phyloP scores from a whole-genome alignment of 2,113 vertebrate genomes.

The Gasterosteus nipponicus region DNA sequence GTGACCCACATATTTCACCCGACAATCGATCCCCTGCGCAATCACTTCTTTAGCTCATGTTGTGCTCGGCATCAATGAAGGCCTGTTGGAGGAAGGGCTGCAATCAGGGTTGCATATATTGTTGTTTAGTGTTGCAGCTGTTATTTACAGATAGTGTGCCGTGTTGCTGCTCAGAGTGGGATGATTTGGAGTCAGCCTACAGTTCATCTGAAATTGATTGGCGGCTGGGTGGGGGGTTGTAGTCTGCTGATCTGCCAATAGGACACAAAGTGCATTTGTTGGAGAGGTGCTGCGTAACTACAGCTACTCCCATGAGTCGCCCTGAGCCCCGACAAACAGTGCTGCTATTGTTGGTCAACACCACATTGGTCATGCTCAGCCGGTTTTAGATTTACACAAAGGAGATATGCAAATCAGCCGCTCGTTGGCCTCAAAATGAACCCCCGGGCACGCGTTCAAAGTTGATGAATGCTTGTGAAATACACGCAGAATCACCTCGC shows the following conservation, averaged over 20 bases:
- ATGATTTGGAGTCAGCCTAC: conserved; percentile 20
- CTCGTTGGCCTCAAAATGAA: conserved; percentile 23
- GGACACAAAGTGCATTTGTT: conserved; percentile 16
- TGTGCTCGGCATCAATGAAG: not conserved
- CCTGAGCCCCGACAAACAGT: conserved; percentile 43
- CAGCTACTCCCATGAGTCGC: conserved; percentile 44
- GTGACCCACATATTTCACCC: conserved; percentile 23
- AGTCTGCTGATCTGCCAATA: not conserved
- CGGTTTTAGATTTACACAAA: conserved; percentile 55
- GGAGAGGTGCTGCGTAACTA: conserved; percentile 18
- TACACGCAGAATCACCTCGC: not conserved
- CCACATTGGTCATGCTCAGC: conserved; percentile 55
- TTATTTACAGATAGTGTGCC: not conserved
- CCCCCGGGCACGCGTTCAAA: conserved; percentile 1
- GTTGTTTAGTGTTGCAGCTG: not conserved
- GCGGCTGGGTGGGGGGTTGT: not conserved
- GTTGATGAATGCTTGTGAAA: not conserved
- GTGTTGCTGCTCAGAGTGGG: not conserved
- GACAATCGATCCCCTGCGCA: not conserved
- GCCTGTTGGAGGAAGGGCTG: not conserved
- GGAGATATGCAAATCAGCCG: conserved; percentile 41
- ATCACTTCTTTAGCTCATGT: conserved; percentile 46
- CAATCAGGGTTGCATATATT: not conserved
- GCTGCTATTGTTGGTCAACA: conserved; percentile 45
- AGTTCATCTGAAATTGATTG: conserved; percentile 4